Base-by-base conservation (phyloP, 2,797 vertebrate genomes). In the Vireo griseus region DNA sequence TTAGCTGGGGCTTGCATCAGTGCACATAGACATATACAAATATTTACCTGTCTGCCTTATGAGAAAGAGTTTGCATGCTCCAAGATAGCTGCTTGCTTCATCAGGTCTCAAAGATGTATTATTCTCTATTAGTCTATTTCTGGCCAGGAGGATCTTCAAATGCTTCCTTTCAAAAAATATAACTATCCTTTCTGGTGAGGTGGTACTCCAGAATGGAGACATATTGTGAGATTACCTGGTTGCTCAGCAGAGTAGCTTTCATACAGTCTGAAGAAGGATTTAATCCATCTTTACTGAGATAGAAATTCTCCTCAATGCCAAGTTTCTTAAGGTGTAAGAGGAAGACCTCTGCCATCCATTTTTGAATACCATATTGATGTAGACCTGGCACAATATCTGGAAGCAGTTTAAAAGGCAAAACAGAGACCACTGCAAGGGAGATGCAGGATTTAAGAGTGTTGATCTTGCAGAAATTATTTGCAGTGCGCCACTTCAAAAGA, bases 391-490 rank as follows among this genome's bases (percentile, higher is more conserved):
- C 9, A 73, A 5, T 76, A 44, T 61, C 28, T 91, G 74, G 83
- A 88, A 86, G 11, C 50, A 61, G 40, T 88, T 92, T 78, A 66
- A 62, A 92, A 89, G 45, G 25, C 11, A 39, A 65, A 66, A 51
- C 26, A 48, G 48, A 75, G 67, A 85, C 47, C 18, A 15, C n/a
- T 59, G 48, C 59, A 73, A 26, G 39, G 61, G 76, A 78, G 39
- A 8, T 67, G 40, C 9, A 45, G 47, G 11, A 14, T 76, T 69
- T 76, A 44, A 16, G 67, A 71, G 12, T 65, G 31, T 75, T 77
- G 44, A 16, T 90, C 33, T 67, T 71, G 25, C 39, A 40, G 39
- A 40, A 40, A 40, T 40, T 40, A 40, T 81, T 19, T 16, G 14
- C 6, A 29, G 66, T n/a, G 25, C 6, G 65, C 31, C 31, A 35